Base-by-base conservation (phyloP, 2,113 vertebrate genomes). In the Dromiciops gliroides region DNA sequence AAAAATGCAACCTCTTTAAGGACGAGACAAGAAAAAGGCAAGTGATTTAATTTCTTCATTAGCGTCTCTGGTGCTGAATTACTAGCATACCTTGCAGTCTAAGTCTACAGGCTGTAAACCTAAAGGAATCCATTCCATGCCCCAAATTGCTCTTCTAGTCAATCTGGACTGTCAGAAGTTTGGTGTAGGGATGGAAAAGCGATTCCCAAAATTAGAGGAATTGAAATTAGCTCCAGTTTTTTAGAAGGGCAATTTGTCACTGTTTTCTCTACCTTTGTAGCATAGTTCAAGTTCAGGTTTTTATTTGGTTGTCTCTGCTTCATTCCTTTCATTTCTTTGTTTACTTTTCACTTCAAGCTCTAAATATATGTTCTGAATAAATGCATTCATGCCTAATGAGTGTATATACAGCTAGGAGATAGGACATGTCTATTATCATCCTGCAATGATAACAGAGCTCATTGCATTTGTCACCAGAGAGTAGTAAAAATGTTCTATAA, bases 1-100 rank as follows among this genome's bases (percentile, higher is more conserved):
- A 90, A 98, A 83, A 98, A 96, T 94, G 51, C 48, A 52, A 37
- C 28, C 97, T 98, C 96, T 98, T 98, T 95, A 97, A 98, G 95
- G 95, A 97, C 94, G 90, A 98, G 94, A 96, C 47, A 96, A 94
- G 94, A 97, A 96, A 97, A 90, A 98, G 53, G 90, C 92, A 97
- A 97, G 94, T 98, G 97, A 98, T 98, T 98, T 97, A 98, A 98
- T 98, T 98, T 98, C 93, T 98, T 98, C 97, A 96, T 98, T 98
- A 97, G 94, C n/a, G 37, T 94, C 95, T 93, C 96, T 90, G 94
- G 96, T 95, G 94, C 97, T 93, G 96, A 98, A 96, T 97, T 98
- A 93, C 90, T 97, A 83, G 24, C 75, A 96, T 49, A 93, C 90
- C 50, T 96, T 96, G 90, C 90, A 92, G 1, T 47, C 93, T 89